Conservation (phyloP, 2,888 invertebrate species). For the Hermodice carunculata region DNA sequence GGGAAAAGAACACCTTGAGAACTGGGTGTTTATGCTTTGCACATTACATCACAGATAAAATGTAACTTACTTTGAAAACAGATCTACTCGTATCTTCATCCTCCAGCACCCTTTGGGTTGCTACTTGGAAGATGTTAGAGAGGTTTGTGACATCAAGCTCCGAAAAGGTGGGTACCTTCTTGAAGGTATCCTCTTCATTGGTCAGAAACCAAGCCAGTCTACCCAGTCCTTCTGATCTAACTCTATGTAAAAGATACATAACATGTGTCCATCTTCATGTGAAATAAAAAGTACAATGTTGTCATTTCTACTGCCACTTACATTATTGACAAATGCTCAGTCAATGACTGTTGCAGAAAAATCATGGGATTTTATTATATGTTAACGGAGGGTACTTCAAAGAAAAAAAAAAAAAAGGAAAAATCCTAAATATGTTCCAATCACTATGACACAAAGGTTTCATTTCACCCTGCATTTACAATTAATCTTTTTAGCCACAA, state of each 20-base stretch:
- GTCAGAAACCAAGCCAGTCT: conserved; percentile 60
- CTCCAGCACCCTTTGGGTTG: conserved; percentile 17
- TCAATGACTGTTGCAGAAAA: too few species aligned
- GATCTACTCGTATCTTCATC: conserved; percentile 51
- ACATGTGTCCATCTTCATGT: too few species aligned
- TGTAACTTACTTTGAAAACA: conserved; percentile 53
- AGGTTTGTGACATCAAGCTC: conserved; percentile 56
- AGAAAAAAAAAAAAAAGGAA: too few species aligned
- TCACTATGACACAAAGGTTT: too few species aligned
- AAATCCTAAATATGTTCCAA: too few species aligned
- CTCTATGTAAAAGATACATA: conserved; percentile 37
- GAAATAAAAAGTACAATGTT: too few species aligned
- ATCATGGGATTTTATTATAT: too few species aligned
- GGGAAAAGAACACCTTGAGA: background rate
- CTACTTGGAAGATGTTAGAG: conserved; percentile 52
- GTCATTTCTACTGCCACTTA: too few species aligned
- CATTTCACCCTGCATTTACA: too few species aligned
- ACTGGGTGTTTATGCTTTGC: background rate
- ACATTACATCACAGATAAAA: background rate
- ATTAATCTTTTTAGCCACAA: too few species aligned
- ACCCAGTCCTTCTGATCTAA: conserved; percentile 57
- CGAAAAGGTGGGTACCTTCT: conserved; percentile 53
- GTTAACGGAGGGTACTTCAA: too few species aligned
- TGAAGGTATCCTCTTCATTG: conserved; percentile 52
- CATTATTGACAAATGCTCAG: too few species aligned